A percentile compares a stretch with the other conserved stretches of the same genome.
These are phyloP conservation scores for Zaprionus capensis DNA, from an alignment of 1,140 invertebrate genomes.

Conservation along the genomic window DNA sequence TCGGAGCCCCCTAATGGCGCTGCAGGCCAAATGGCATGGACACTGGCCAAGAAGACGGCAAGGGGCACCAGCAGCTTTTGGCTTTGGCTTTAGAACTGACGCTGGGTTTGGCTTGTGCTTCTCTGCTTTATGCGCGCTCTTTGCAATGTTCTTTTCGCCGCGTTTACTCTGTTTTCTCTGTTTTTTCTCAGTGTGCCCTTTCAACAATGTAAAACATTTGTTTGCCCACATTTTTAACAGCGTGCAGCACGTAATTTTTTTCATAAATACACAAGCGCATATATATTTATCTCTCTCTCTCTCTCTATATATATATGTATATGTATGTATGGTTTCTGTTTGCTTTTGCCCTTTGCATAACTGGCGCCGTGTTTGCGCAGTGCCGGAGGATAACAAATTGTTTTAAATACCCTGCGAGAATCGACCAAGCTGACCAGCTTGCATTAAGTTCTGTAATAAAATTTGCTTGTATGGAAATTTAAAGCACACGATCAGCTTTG, in stretches of 20 bases:
- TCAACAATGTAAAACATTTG: conserved; percentile 79
- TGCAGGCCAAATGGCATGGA: conserved; percentile 57
- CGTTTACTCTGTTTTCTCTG: background rate
- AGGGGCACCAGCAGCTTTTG: conserved; percentile 27
- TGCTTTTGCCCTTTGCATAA: conserved; percentile 33
- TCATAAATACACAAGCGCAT: conserved; percentile 43
- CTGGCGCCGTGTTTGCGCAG: conserved; percentile 43
- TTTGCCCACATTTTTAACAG: conserved; percentile 61
- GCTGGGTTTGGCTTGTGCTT: background rate
- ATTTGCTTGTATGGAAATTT: background rate
- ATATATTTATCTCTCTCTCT: conserved; percentile 13
- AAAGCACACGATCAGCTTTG: background rate
- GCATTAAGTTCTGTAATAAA: background rate
- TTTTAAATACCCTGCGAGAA: conserved; percentile 23
- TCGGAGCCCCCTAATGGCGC: conserved; percentile 64
- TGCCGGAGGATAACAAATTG: conserved; percentile 66
- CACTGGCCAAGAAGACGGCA: conserved; percentile 32
- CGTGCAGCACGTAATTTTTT: conserved; percentile 67
- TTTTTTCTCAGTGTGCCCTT: conserved; percentile 49
- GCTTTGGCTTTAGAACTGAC: conserved; percentile 20
- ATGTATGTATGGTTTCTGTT: conserved; percentile 7
- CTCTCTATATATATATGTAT: conserved; percentile 12
- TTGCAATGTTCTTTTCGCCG: conserved; percentile 31
- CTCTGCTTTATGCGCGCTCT: conserved; percentile 20
- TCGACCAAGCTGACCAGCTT: background rate